phyloP scores from a whole-genome alignment of 2,113 vertebrate genomes.

The Scalopus aquaticus region DNA sequence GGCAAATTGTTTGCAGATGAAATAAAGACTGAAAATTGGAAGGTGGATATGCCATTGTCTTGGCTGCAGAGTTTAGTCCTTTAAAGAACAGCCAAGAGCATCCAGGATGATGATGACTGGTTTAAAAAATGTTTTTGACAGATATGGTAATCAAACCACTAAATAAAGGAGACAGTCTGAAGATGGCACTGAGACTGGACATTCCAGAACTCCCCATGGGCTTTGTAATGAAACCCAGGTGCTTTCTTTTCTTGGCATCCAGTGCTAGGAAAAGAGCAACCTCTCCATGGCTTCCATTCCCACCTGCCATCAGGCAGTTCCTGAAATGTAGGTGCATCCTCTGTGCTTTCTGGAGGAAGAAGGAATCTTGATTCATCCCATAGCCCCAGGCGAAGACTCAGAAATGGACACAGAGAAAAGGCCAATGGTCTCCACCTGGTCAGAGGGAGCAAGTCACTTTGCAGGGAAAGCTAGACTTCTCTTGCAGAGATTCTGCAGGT shows the following conservation, averaged over 20 bases:
- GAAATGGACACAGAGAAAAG: neutral
- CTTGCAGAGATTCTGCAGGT: neutral
- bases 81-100: neutral
- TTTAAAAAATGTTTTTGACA: neutral
- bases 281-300: neutral
- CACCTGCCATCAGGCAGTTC: neutral
- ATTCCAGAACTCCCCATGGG: neutral
- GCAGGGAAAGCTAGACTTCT: neutral
- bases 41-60: neutral
- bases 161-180: neutral
- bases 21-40: constrained; percentile 36
- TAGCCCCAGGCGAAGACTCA: neutral
- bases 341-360: constrained; percentile 4
- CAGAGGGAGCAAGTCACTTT: neutral
- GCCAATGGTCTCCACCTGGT: neutral
- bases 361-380: neutral
- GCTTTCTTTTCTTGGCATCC: neutral
- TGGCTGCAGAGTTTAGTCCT: neutral
- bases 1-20: constrained; percentile 29
- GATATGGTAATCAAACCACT: constrained; percentile 33
- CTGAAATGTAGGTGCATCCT: neutral
- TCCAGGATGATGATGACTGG: neutral
- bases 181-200: neutral
- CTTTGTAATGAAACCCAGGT: constrained; percentile 27
- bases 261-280: neutral